phyloP scores from a whole-genome alignment of 2,113 vertebrate genomes.

The Oreochromis spilurus region DNA sequence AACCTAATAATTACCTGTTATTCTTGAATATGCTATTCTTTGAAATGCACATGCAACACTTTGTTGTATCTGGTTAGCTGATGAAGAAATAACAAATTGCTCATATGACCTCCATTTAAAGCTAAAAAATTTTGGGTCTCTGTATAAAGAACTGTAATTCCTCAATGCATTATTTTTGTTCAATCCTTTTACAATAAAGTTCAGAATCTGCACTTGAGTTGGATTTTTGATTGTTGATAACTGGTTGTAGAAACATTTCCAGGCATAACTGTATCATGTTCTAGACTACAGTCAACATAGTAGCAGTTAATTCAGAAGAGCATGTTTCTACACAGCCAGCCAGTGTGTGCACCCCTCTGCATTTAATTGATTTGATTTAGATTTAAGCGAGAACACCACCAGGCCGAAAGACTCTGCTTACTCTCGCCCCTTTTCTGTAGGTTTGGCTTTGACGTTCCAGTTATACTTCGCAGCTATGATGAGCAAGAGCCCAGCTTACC shows the following conservation, averaged over 20 bases:
- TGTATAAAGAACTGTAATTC: background rate
- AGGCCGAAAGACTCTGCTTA: background rate
- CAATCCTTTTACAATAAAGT: background rate
- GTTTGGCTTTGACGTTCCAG: slow-evolving; percentile 91
- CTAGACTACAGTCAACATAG: background rate
- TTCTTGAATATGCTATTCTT: background rate
- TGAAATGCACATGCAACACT: background rate
- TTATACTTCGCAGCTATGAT: slow-evolving; percentile 89
- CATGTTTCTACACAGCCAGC: background rate
- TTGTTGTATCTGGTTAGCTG: background rate
- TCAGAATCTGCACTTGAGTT: background rate
- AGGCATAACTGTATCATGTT: background rate
- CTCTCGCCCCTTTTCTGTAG: slow-evolving; percentile 47
- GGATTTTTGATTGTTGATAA: background rate
- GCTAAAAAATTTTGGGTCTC: background rate
- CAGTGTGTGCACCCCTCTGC: background rate
- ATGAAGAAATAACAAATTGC: background rate
- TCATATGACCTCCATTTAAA: background rate
- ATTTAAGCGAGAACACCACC: background rate
- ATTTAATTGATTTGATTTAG: background rate
- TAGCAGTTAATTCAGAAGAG: background rate
- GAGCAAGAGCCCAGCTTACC: slow-evolving; percentile 75
- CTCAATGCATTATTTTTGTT: background rate
- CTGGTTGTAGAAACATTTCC: background rate
- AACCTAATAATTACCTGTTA: background rate